Conservation (phyloP, 2,113 vertebrate species). For the Tringa solitaria region DNA sequence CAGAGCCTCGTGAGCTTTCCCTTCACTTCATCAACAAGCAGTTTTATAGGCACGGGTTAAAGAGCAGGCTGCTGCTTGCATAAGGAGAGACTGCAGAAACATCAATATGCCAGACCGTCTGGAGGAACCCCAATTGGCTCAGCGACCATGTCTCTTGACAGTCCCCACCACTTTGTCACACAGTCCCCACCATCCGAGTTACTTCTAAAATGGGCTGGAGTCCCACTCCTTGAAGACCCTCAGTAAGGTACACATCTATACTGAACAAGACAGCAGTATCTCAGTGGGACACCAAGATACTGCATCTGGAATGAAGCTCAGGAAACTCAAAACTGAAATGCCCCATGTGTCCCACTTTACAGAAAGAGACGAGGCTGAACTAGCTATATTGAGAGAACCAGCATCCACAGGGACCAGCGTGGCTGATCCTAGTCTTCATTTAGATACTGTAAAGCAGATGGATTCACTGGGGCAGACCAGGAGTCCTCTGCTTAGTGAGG, state of each 20-base stretch:
- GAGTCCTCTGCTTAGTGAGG: not conserved
- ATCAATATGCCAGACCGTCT: not conserved
- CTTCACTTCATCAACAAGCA: not conserved
- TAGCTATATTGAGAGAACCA: not conserved
- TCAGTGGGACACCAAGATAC: not conserved
- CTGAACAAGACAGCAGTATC: not conserved
- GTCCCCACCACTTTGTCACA: not conserved
- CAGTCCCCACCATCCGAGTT: not conserved
- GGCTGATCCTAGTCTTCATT: not conserved
- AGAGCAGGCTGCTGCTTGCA: not conserved
- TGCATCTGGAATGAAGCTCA: not conserved
- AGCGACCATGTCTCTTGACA: not conserved
- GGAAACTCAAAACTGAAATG: not conserved
- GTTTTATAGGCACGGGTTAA: constrained; percentile 9
- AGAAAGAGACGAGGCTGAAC: not conserved
- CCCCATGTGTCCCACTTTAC: not conserved
- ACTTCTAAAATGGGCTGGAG: not conserved
- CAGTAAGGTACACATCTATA: not conserved
- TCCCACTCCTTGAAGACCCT: not conserved
- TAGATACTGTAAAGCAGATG: accelerated
- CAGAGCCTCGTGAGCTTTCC: constrained; percentile 35
- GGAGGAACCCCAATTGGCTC: not conserved
- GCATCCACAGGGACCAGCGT: not conserved
- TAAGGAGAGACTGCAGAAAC: not conserved
- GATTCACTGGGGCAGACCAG: not conserved